Percentiles rank a stretch among this genome's conserved stretches.
Conservation (phyloP, 2,113 vertebrate genomes). For the Paramormyrops kingsleyae region DNA sequence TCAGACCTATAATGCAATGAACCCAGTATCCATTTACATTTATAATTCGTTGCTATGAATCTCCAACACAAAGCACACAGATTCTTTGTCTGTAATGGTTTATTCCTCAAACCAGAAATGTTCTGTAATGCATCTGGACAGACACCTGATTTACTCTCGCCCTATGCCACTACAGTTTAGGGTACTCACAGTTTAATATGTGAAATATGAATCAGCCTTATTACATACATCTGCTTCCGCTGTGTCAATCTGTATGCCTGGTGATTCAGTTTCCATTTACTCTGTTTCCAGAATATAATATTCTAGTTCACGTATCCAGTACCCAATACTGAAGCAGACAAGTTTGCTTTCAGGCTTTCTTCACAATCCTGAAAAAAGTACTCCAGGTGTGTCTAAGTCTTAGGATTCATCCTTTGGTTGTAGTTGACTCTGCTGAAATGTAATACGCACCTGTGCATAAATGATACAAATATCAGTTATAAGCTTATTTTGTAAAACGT, state of each 20-base stretch:
- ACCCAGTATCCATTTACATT: not conserved
- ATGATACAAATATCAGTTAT: not conserved
- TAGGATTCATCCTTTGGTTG: not conserved
- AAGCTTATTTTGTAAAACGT: not conserved
- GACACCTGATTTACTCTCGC: not conserved
- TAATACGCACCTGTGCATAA: not conserved
- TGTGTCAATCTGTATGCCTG: not conserved
- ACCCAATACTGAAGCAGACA: not conserved
- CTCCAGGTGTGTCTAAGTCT: not conserved
- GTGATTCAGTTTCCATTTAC: not conserved
- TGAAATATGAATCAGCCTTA: not conserved
- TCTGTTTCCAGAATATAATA: not conserved
- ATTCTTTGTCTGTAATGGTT: not conserved
- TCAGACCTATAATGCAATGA: not conserved
- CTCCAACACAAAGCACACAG: not conserved
- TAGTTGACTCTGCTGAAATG: not conserved
- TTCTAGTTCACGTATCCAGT: not conserved
- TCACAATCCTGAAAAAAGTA: not conserved
- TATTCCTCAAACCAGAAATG: not conserved
- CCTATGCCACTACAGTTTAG: not conserved
- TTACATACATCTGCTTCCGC: not conserved
- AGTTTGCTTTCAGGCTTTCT: not conserved
- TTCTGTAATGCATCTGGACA: not conserved
- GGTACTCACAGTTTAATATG: not conserved
- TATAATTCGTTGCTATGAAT: not conserved